phyloP scores from a whole-genome alignment of 2,888 invertebrate genomes.

The Rotaria macrura region DNA sequence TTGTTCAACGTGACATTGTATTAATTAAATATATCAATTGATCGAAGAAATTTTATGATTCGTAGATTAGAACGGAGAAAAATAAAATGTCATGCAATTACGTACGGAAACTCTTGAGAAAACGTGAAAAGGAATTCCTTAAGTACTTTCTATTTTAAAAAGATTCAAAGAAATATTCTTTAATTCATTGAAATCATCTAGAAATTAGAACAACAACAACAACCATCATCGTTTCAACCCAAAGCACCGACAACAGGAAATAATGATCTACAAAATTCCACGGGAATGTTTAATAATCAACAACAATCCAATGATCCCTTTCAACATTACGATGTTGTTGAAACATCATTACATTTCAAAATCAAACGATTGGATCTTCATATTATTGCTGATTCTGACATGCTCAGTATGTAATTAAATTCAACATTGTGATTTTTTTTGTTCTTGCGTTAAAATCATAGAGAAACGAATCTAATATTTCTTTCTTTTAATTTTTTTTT shows the following conservation, averaged over 20 bases:
- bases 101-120: too few species aligned
- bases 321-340: constrained; percentile 77
- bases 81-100: too few species aligned
- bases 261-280: neutral
- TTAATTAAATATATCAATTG: too few species aligned
- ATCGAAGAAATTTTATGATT: too few species aligned
- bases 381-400: constrained; percentile 70
- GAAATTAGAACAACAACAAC: constrained; percentile 2
- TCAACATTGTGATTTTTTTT: neutral
- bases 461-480: neutral
- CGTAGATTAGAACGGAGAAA: too few species aligned
- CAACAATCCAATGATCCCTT: constrained; percentile 57
- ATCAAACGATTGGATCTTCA: constrained; percentile 80
- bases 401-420: constrained; percentile 39
- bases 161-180: too few species aligned
- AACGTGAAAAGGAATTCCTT: too few species aligned
- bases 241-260: neutral
- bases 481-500: neutral
- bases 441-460: neutral
- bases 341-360: constrained; percentile 88
- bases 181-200: neutral
- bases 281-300: neutral
- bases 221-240: neutral
- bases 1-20: too few species aligned
- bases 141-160: too few species aligned